These are phyloP conservation scores for Dinocampus coccinellae DNA, from an alignment of 2,888 invertebrate genomes.

Conservation along the genomic window DNA sequence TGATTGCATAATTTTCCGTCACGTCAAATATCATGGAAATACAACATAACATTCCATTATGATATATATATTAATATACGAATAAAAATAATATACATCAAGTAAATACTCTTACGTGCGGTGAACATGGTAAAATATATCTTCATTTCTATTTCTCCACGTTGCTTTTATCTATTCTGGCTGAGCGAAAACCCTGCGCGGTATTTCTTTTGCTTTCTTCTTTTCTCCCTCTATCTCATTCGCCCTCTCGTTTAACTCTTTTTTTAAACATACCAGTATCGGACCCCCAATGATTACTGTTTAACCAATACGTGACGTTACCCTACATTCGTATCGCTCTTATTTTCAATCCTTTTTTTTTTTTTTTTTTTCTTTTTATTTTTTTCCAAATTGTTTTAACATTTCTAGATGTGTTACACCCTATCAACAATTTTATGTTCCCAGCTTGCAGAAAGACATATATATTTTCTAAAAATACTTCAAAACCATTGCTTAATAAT, in stretches of 20 bases:
- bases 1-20: background rate
- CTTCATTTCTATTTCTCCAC: background rate
- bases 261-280: conserved; percentile 52
- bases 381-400: background rate
- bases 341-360: background rate
- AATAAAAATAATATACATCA: background rate
- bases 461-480: background rate
- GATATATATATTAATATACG: background rate
- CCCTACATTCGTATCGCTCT: conserved; percentile 31
- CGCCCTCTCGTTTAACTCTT: background rate
- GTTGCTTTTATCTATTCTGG: background rate
- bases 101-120: background rate
- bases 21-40: background rate
- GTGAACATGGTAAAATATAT: background rate
- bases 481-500: background rate
- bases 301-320: conserved; percentile 42
- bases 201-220: conserved; percentile 12
- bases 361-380: background rate
- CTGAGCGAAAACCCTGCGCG: background rate
- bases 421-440: conserved; percentile 2
- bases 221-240: background rate
- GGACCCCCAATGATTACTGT: conserved; percentile 43
- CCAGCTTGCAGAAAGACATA: background rate
- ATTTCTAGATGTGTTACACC: background rate
- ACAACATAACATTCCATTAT: background rate